Base-by-base conservation (phyloP, 2,113 vertebrate genomes). In the Todiramphus saurophagus region DNA sequence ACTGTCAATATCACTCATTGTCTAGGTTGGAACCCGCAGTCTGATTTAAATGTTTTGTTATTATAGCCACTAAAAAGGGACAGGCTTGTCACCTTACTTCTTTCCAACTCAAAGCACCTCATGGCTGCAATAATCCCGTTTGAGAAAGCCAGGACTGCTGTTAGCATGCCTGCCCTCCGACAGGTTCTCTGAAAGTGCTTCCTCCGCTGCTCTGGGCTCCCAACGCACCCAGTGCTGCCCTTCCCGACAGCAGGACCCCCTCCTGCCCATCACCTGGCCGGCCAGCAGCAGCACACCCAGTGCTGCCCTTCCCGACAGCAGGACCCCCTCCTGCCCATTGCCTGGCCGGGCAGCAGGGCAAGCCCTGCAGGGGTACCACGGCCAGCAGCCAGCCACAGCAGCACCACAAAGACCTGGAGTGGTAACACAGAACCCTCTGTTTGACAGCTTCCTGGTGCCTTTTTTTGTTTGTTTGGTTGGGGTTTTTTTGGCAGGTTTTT, bases 101-200 rank as follows among this genome's bases (percentile, higher is more conserved):
- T 23, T 8, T 28, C 31, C 35, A 21, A 7, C 7, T 5, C n/a
- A 0, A 4, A 21, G 16, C 62, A 3, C 44, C 2, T 7, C 1
- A 1, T 0, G 9, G 39, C 21, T 13, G 16, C 41, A 20, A 1
- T 1, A 27, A 3, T 1, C 3, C 70, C 2, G 20, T 0, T 0
- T 0, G 20, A n/a, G 28, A 33, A 37, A 21, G 39, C 25, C 74
- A 7, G n/a, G 24, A 1, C 51, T 9, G n/a, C 51, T 28, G 0
- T 2, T 2, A 21, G 41, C 21, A 6, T 1, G 1, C 9, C 58
- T 11, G 46, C n/a, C 9, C 60, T 16, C 33, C 78, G 15, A 0
- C 30, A 23, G 28, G 2, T 11, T 17, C 58, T 4, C 50, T 4
- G n/a, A 16, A 9, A 21, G 2, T 1, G 1, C 48, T 5, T 8